These are phyloP conservation scores for Drosophila niveifrons DNA, from an alignment of 2,888 invertebrate species.

Conservation along the genomic window DNA sequence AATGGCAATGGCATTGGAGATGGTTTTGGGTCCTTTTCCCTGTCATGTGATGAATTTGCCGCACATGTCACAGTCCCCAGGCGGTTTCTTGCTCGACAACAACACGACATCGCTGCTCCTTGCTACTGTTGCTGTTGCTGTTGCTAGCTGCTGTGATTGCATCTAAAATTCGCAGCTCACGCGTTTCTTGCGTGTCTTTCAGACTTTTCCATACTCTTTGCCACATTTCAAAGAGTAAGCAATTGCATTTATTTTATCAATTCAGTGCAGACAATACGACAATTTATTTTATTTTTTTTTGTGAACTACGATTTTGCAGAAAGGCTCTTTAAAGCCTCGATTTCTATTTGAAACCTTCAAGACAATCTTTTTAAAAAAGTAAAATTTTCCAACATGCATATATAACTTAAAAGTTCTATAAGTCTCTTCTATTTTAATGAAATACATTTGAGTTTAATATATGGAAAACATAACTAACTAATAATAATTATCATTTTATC, in stretches of 20 bases:
- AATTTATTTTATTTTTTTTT: too few species aligned
- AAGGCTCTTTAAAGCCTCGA: not conserved
- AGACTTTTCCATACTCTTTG: slow-evolving; percentile 6
- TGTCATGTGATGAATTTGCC: slow-evolving; percentile 53
- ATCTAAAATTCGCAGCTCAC: slow-evolving; percentile 13
- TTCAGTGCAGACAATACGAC: too few species aligned
- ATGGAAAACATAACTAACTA: too few species aligned
- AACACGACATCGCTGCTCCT: slow-evolving; percentile 15
- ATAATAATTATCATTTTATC: too few species aligned
- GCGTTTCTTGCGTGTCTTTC: not conserved
- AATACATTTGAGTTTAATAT: too few species aligned
- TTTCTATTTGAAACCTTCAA: not conserved
- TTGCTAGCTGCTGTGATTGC: slow-evolving; percentile 61
- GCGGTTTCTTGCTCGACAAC: slow-evolving; percentile 40
- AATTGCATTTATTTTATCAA: not conserved
- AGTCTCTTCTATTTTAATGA: too few species aligned
- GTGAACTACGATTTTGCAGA: too few species aligned
- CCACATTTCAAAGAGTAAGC: not conserved
- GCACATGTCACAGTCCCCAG: slow-evolving; percentile 50
- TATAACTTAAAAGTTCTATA: too few species aligned
- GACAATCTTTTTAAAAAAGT: not conserved
- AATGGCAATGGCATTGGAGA: not conserved
- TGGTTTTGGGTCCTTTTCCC: slow-evolving; percentile 11
- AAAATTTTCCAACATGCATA: too few species aligned
- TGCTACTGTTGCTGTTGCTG: not conserved